These are phyloP conservation scores for Coecobrya sp. DNA, from an alignment of 2,888 invertebrate species.

Conservation along the genomic window DNA sequence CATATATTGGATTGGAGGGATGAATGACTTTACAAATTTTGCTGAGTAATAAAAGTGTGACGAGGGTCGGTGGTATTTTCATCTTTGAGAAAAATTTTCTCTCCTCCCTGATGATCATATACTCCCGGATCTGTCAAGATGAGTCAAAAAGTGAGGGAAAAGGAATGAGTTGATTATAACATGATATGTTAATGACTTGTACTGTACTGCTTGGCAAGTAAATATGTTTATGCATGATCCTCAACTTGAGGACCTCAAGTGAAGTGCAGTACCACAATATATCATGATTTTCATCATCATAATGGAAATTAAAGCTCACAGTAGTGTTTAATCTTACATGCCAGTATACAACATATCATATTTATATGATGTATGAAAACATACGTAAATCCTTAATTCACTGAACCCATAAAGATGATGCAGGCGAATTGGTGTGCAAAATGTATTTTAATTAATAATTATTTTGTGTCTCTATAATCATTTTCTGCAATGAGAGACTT, in stretches of 20 bases:
- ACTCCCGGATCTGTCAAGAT: conserved; percentile 73
- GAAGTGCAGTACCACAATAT: neutral
- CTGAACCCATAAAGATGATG: too few species aligned
- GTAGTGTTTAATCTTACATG: neutral
- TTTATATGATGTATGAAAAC: neutral
- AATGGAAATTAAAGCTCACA: neutral
- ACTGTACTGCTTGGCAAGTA: neutral
- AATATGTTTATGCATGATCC: neutral
- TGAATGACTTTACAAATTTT: neutral
- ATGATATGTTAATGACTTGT: conserved; percentile 55
- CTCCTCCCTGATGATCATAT: neutral
- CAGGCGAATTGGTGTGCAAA: neutral
- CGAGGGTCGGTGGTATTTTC: neutral
- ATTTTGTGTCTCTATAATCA: neutral
- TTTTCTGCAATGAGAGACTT: neutral
- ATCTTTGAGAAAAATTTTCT: neutral
- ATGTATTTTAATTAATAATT: conserved; percentile 57
- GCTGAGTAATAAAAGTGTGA: neutral
- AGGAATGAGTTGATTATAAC: conserved; percentile 64
- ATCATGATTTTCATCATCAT: neutral
- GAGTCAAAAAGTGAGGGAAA: conserved; percentile 42
- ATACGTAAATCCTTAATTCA: too few species aligned
- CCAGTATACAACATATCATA: neutral
- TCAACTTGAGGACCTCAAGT: neutral
- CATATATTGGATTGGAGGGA: conserved; percentile 11